Conservation (phyloP, 2,113 vertebrate genomes). For the Lampris incognitus region DNA sequence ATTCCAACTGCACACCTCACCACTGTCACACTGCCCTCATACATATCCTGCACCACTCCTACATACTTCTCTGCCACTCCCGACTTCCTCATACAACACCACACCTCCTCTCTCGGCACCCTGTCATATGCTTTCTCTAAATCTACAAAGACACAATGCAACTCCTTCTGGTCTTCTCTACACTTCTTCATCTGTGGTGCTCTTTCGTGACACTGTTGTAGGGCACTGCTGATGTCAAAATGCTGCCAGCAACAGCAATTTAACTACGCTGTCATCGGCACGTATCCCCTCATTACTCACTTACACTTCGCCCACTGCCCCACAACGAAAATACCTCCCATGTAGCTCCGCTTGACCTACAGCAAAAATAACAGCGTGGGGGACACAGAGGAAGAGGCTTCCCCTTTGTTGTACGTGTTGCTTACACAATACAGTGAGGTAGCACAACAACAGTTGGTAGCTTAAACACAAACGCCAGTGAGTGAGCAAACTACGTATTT, state of each 20-base stretch:
- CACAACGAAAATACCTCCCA: background rate
- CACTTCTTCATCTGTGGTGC: too few species aligned
- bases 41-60: too few species aligned
- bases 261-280: background rate
- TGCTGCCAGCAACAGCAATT: background rate
- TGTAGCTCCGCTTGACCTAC: background rate
- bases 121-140: too few species aligned
- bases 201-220: background rate
- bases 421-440: background rate
- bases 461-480: too few species aligned
- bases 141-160: too few species aligned
- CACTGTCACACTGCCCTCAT: too few species aligned
- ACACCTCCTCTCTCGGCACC: too few species aligned
- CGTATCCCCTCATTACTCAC: background rate
- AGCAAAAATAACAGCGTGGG: background rate
- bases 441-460: background rate
- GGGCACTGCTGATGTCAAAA: background rate
- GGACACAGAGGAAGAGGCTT: background rate
- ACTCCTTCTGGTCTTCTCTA: too few species aligned
- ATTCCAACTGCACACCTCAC: too few species aligned
- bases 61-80: too few species aligned
- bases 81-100: too few species aligned
- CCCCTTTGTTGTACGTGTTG: background rate
- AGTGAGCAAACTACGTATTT: too few species aligned
- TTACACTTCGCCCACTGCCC: background rate